Evolutionary conservation across 2,888 invertebrate genomes (phyloP).

Genomic region (Timema podura): DNA sequence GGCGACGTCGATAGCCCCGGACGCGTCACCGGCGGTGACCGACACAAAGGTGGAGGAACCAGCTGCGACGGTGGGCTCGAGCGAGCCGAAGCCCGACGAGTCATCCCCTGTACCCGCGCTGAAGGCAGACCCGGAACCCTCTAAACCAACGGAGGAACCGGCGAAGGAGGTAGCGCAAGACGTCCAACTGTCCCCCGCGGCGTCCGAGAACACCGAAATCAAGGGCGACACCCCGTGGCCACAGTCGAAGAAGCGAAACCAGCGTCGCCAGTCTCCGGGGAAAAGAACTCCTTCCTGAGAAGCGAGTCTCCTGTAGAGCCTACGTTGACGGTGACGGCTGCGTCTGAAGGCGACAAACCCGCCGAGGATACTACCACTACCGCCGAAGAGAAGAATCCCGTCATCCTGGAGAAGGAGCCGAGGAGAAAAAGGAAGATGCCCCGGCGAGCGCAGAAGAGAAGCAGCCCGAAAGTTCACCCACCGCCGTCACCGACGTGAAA

Average conservation of each 20-base stretch:
- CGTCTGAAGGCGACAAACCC: too few relatives aligned
- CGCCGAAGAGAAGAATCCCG: background rate
- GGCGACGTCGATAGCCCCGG: slow-evolving; percentile 4
- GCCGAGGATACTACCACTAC: background rate
- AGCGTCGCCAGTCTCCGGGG: background rate
- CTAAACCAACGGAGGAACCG: slow-evolving; percentile 24
- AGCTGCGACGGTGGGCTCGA: too few relatives aligned
- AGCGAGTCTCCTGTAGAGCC: background rate
- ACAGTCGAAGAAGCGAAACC: background rate
- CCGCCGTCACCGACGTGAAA: slow-evolving; percentile 35
- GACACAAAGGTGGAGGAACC: slow-evolving; percentile 27
- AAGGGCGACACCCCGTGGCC: background rate
- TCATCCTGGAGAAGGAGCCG: slow-evolving; percentile 14
- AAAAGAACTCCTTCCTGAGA: slow-evolving; percentile 15
- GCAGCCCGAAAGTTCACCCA: slow-evolving; percentile 18
- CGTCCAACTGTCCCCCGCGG: slow-evolving; percentile 14
- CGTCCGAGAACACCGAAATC: background rate
- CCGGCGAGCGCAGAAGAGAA: slow-evolving; percentile 11
- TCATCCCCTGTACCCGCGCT: slow-evolving; percentile 26
- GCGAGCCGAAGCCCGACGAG: slow-evolving; percentile 5
- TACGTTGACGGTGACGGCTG: too few relatives aligned
- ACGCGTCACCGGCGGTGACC: slow-evolving; percentile 21
- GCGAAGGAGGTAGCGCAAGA: slow-evolving; percentile 24
- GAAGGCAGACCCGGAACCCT: background rate
- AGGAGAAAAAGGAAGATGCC: background rate